Percentiles rank a stretch among this genome's conserved stretches.
phyloP scores from a whole-genome alignment of 2,797 vertebrate species.

The Lates japonicus region DNA sequence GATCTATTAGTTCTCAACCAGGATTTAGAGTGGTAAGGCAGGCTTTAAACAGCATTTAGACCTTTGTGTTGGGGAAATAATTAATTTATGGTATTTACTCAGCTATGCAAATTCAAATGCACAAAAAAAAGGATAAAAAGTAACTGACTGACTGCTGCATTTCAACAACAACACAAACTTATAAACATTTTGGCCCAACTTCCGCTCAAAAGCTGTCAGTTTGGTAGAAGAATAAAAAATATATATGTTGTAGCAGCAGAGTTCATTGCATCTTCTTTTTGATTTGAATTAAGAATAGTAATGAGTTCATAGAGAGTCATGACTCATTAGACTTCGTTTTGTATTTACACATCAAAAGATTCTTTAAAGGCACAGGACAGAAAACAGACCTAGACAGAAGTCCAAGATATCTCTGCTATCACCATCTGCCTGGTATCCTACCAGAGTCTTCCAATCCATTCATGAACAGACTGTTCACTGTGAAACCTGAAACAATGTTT shows the following conservation, averaged over 20 bases:
- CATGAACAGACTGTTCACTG: slow-evolving; percentile 37
- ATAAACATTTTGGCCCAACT: neutral
- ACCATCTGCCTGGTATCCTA: slow-evolving; percentile 52
- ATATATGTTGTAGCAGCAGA: neutral
- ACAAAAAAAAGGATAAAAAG: neutral
- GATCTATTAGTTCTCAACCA: neutral
- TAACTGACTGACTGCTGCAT: neutral
- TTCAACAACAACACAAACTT: neutral
- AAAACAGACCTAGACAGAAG: slow-evolving; percentile 27
- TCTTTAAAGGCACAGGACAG: slow-evolving; percentile 50
- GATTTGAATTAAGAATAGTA: slow-evolving; percentile 45
- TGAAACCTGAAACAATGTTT: slow-evolving; percentile 30
- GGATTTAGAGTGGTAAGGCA: neutral
- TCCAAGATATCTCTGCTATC: slow-evolving; percentile 43
- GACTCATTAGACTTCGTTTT: slow-evolving; percentile 35
- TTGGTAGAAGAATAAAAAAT: slow-evolving; percentile 17
- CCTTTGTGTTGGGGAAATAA: neutral
- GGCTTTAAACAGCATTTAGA: neutral
- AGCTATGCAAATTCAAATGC: neutral
- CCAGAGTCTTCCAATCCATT: slow-evolving; percentile 28
- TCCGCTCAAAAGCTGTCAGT: slow-evolving; percentile 8
- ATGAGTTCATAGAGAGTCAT: slow-evolving; percentile 39
- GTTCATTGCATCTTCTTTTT: slow-evolving; percentile 14
- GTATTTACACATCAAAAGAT: slow-evolving; percentile 55
- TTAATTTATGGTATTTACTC: neutral